These are phyloP conservation scores for Paracanthobrama guichenoti DNA, from an alignment of 2,113 vertebrate genomes.

Conservation along the genomic window DNA sequence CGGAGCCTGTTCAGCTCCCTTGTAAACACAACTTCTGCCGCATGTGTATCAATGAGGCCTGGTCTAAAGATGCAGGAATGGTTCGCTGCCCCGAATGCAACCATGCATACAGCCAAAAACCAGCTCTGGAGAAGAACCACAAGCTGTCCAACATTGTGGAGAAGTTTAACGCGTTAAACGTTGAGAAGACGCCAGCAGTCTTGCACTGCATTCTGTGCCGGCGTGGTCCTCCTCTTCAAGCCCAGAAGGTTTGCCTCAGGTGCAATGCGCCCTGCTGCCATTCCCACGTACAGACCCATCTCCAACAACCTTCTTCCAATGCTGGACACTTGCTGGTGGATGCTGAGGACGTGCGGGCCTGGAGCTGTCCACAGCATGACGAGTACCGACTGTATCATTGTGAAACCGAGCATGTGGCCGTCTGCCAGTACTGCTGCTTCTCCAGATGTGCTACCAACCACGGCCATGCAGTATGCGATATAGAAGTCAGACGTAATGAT, in stretches of 20 bases:
- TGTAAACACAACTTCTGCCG: constrained; percentile 99
- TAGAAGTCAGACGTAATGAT: constrained; percentile 92
- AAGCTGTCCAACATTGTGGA: constrained; percentile 98
- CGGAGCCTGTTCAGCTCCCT: constrained; percentile 94
- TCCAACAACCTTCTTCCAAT: constrained; percentile 92
- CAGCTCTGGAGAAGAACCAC: constrained; percentile 94
- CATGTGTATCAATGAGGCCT: constrained; percentile 95
- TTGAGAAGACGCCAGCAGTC: constrained; percentile 84
- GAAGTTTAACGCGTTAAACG: constrained; percentile 92
- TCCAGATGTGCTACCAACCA: constrained; percentile 92
- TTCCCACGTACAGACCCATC: constrained; percentile 94
- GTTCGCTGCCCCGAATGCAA: constrained; percentile 97
- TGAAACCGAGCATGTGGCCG: constrained; percentile 95
- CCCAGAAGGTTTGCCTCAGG: constrained; percentile 94
- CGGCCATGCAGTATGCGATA: constrained; percentile 93
- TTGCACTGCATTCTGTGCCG: constrained; percentile 94
- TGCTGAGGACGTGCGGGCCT: constrained; percentile 91
- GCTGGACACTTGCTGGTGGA: constrained; percentile 96
- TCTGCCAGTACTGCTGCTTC: constrained; percentile 98
- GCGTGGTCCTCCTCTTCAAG: constrained; percentile 89
- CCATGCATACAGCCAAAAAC: constrained; percentile 94
- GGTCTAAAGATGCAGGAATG: constrained; percentile 88
- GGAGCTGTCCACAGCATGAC: constrained; percentile 97
- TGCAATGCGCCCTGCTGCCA: constrained; percentile 99
- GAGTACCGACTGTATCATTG: constrained; percentile 97